Base-by-base conservation (phyloP, 2,888 invertebrate species). In the Phaedon cochleariae region DNA sequence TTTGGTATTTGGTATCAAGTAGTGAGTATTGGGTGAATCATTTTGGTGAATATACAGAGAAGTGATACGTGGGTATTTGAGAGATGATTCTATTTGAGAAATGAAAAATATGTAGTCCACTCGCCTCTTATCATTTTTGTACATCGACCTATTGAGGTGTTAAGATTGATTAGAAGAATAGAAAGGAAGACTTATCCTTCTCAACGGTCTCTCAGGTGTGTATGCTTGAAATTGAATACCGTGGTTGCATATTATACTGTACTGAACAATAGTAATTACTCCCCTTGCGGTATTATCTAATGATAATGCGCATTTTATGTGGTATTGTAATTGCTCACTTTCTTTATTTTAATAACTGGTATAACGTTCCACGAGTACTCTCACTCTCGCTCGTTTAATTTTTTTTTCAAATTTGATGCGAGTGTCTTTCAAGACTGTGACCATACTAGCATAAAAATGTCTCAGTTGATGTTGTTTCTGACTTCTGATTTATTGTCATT, bases 261-360 rank as follows among this genome's bases (percentile, higher is more conserved):
- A 41, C n/a, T 41, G 34, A 55, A 55, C 55, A 55, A 55, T 55
- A 41, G 41, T 41, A 55, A 55, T 55, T 41, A 55, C 22, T 10
- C 41, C 37, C 18, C 31, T 55, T n/a, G 41, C 17, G 18, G 74
- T 72, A 49, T 51, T 77, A 64, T 70, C 76, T 15, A 76, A 77
- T 65, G 71, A 73, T 64, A 57, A 57, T 57, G 57, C 15, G 22
- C 57, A 57, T 57, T 46, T 74, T 74, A 17, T 67, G 75, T 69
- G 76, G 74, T 64, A 70, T 62, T 59, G 73, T 74, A 64, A 76
- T 65, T 65, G 61, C 46, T 3, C 52, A 65, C 65, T 65, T 65
- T 65, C 64, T 64, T 64, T 55, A 55, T 60, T 60, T 59, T 63
- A 64, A 64, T 59, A 59, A 64, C 54, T 17, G 21, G 59, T 64